These are phyloP conservation scores for Ornithoptera priamus DNA, from an alignment of 2,888 invertebrate species.

Conservation along the genomic window DNA sequence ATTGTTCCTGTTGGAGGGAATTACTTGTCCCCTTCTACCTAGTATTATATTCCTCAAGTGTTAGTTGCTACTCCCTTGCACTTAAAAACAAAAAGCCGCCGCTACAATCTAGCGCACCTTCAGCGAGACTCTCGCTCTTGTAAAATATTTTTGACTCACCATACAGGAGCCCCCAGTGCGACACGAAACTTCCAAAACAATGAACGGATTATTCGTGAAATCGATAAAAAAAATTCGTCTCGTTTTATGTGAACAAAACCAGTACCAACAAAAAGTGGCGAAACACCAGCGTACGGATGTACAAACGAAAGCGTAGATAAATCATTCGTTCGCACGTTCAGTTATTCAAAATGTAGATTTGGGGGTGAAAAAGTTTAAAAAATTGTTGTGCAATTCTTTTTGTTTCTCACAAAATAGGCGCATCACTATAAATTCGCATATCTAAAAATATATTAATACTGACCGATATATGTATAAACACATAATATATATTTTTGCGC, in stretches of 20 bases:
- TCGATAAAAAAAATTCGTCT: conserved; percentile 5
- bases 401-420: not conserved
- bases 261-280: conserved; percentile 6
- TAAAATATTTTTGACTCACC: conserved; percentile 9
- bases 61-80: conserved; percentile 44
- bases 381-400: not conserved
- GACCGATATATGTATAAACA: no score
- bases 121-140: conserved; percentile 11
- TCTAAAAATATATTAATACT: not conserved
- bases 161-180: not conserved
- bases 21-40: conserved; percentile 50
- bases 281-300: conserved; percentile 7
- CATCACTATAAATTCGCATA: not conserved
- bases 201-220: not conserved
- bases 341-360: conserved; percentile 21
- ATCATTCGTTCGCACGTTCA: conserved; percentile 22
- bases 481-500: no score
- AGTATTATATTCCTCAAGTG: conserved; percentile 42
- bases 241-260: not conserved
- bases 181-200: not conserved
- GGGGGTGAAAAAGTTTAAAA: conserved; percentile 12
- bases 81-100: conserved; percentile 48
- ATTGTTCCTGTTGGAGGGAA: conserved; percentile 61
- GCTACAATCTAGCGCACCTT: conserved; percentile 19
- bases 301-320: conserved; percentile 18